Evolutionary conservation across 1,140 invertebrate species (phyloP).

Genomic region (Pseudomyrmex cubaensis): DNA sequence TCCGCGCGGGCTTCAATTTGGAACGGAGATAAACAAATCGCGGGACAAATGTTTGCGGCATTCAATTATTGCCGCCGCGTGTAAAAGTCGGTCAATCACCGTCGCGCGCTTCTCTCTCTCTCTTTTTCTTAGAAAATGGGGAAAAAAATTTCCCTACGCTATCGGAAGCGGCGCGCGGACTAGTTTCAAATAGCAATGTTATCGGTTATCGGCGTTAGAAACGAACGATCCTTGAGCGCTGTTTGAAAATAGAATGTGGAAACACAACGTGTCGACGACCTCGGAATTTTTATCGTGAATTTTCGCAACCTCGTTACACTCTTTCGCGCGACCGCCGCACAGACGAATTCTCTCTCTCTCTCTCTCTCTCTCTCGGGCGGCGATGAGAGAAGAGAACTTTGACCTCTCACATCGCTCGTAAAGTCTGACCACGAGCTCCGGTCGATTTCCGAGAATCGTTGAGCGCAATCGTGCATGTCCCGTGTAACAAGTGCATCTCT

Average conservation of each 20-base stretch:
- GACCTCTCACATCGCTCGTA: slow-evolving; percentile 39
- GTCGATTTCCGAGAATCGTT: slow-evolving; percentile 59
- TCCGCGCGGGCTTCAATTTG: too few species aligned
- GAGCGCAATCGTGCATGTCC: slow-evolving; percentile 7
- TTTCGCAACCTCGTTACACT: slow-evolving; percentile 48
- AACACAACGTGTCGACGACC: slow-evolving; percentile 34
- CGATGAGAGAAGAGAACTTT: slow-evolving; percentile 18
- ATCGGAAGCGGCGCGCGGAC: slow-evolving; percentile 31
- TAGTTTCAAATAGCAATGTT: slow-evolving; percentile 48
- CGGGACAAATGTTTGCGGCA: background rate
- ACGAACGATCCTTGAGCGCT: slow-evolving; percentile 20
- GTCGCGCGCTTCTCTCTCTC: too few species aligned
- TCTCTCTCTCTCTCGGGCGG: too few species aligned
- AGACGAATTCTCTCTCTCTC: slow-evolving; percentile 17
- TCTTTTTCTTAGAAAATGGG: too few species aligned
- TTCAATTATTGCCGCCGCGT: slow-evolving; percentile 36
- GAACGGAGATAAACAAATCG: too few species aligned
- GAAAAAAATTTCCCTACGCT: background rate
- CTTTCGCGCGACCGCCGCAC: background rate
- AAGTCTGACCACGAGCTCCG: slow-evolving; percentile 15
- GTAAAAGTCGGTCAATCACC: too few species aligned
- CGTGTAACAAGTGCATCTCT: slow-evolving; percentile 28
- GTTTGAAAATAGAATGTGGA: slow-evolving; percentile 6
- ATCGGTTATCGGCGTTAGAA: slow-evolving; percentile 37
- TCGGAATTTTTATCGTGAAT: slow-evolving; percentile 41